These are phyloP conservation scores for Neogobius melanostomus DNA, from an alignment of 2,113 vertebrate genomes.

Conservation along the genomic window DNA sequence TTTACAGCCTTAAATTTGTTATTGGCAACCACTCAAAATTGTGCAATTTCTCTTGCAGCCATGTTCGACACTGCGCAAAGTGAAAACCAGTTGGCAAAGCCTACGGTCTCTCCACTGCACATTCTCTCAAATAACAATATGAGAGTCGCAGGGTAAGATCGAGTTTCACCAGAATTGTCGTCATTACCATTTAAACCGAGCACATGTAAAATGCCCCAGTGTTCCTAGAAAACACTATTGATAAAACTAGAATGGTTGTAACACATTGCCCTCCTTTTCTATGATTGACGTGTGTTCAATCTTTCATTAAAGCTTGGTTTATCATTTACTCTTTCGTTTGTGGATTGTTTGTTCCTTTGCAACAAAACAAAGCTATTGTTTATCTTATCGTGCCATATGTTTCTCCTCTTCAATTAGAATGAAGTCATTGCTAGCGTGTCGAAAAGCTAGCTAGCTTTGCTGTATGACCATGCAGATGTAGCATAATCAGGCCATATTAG, in stretches of 20 bases:
- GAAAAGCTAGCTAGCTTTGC: not conserved
- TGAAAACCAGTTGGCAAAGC: not conserved
- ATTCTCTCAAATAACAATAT: not conserved
- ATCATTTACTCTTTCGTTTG: slow-evolving; percentile 1
- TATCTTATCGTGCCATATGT: not conserved
- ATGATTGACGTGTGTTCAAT: not conserved
- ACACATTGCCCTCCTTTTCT: not conserved
- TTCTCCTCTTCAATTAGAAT: not conserved
- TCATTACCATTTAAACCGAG: not conserved
- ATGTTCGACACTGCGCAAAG: not conserved
- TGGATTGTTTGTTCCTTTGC: not conserved
- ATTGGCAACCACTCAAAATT: no score
- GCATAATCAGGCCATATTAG: no score
- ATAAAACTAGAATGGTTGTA: not conserved
- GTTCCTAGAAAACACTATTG: not conserved
- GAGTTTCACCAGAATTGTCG: not conserved
- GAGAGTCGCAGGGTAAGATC: not conserved
- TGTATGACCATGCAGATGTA: not conserved
- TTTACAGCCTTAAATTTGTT: no score
- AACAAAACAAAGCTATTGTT: not conserved
- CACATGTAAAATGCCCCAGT: not conserved
- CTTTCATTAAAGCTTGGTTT: slow-evolving; percentile 2
- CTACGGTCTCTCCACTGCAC: not conserved
- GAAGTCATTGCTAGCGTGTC: not conserved
- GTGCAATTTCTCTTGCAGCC: no score